These are phyloP conservation scores for Ditylenchus weischeri DNA, from an alignment of 2,888 invertebrate species.

Conservation along the genomic window DNA sequence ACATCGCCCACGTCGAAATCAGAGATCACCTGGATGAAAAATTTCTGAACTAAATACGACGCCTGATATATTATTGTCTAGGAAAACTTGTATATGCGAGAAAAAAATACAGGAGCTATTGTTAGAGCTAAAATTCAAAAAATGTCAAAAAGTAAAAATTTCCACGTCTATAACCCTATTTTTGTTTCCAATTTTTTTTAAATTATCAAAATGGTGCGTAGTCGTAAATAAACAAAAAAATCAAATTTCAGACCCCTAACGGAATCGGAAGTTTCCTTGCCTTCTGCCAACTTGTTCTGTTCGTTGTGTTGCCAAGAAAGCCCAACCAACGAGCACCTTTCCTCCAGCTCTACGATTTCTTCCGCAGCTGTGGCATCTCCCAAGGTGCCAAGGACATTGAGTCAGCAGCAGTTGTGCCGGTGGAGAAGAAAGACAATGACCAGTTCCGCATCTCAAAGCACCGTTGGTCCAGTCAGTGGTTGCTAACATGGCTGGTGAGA, in stretches of 20 bases:
- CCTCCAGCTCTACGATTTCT: constrained; percentile 43
- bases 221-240: too few relatives aligned
- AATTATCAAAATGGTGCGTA: too few relatives aligned
- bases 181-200: too few relatives aligned
- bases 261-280: constrained; percentile 74
- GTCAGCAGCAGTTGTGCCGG: constrained; percentile 30
- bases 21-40: too few relatives aligned
- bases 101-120: too few relatives aligned
- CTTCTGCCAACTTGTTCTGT: constrained; percentile 72
- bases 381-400: constrained; percentile 31
- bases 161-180: too few relatives aligned
- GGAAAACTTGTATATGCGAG: too few relatives aligned
- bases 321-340: constrained; percentile 53
- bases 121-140: too few relatives aligned
- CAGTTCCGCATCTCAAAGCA: constrained; percentile 31
- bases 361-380: constrained; percentile 31
- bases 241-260: constrained; percentile 77
- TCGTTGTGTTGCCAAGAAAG: constrained; percentile 70
- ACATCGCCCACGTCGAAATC: too few relatives aligned
- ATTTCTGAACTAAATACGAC: too few relatives aligned
- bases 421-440: constrained; percentile 32
- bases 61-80: too few relatives aligned
- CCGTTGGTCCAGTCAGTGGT: constrained; percentile 52
- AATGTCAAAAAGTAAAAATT: too few relatives aligned
- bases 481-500: constrained; percentile 50